These are phyloP conservation scores for Bursaphelenchus okinawaensis DNA, from an alignment of 2,888 invertebrate species.

Conservation along the genomic window DNA sequence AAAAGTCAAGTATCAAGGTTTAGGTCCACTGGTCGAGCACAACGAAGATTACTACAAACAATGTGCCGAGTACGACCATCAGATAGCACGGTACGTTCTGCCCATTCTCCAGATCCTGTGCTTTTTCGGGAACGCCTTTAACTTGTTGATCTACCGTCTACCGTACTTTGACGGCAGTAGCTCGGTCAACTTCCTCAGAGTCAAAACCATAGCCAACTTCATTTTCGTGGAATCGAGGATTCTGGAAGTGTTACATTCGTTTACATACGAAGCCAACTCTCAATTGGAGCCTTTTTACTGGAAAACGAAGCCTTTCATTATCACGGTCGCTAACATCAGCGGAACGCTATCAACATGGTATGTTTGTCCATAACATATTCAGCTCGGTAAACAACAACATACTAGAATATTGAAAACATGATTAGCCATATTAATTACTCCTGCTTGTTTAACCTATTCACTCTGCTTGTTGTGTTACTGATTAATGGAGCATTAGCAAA, in stretches of 20 bases:
- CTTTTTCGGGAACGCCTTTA: conserved; percentile 46
- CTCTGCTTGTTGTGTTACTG: too few relatives aligned
- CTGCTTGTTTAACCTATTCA: too few relatives aligned
- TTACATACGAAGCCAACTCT: conserved; percentile 28
- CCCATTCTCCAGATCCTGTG: conserved; percentile 35
- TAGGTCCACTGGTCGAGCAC: conserved; percentile 14
- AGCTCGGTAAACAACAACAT: too few relatives aligned
- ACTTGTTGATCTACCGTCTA: conserved; percentile 48
- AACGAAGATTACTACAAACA: conserved; percentile 19
- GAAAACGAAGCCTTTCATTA: conserved; percentile 46
- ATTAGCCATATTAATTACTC: too few relatives aligned
- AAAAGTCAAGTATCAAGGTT: not conserved
- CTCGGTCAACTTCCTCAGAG: conserved; percentile 47
- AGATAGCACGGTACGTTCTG: conserved; percentile 29
- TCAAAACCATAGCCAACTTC: conserved; percentile 46
- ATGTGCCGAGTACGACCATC: conserved; percentile 19
- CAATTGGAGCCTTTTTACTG: conserved; percentile 45
- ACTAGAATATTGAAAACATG: too few relatives aligned
- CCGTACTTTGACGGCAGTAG: conserved; percentile 50
- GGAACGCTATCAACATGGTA: conserved; percentile 53
- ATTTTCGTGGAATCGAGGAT: conserved; percentile 46
- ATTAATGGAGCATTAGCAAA: too few relatives aligned
- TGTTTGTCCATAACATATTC: too few relatives aligned
- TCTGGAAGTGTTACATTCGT: conserved; percentile 49
- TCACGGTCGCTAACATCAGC: conserved; percentile 51